phyloP scores from a whole-genome alignment of 2,113 vertebrate genomes.

The Azemiops feae region DNA sequence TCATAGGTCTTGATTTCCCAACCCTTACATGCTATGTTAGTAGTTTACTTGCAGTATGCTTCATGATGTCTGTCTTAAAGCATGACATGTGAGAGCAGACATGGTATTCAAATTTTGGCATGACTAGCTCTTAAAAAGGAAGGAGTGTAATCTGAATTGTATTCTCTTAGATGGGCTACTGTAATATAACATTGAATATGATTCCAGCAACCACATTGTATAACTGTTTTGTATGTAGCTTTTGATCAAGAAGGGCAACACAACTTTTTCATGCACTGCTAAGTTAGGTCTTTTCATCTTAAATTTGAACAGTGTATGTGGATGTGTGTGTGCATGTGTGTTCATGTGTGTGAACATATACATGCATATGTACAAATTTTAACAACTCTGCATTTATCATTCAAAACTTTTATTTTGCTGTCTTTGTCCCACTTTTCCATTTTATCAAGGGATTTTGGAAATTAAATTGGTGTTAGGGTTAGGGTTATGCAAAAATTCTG shows the following conservation, averaged over 20 bases:
- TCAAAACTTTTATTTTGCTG: background rate
- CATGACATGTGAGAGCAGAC: background rate
- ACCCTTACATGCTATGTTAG: background rate
- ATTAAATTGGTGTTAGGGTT: background rate
- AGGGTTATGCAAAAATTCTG: background rate
- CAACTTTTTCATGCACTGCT: background rate
- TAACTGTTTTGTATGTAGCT: background rate
- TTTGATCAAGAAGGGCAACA: background rate
- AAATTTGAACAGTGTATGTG: background rate
- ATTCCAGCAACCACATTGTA: background rate
- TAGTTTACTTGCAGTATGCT: background rate
- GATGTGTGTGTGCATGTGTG: no score
- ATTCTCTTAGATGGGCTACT: background rate
- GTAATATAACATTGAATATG: background rate
- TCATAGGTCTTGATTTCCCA: background rate
- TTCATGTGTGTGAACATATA: no score
- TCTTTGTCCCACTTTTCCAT: background rate
- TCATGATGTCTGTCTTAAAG: background rate
- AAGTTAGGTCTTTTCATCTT: background rate
- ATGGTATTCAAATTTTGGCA: background rate
- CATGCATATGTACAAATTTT: background rate
- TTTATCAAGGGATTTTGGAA: background rate
- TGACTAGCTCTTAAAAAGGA: background rate
- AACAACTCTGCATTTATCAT: background rate
- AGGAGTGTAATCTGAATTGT: background rate